Evolutionary conservation across 2,113 vertebrate species (phyloP), one percentile per base, ranked within the genome.

Genomic region (Grus americana): DNA sequence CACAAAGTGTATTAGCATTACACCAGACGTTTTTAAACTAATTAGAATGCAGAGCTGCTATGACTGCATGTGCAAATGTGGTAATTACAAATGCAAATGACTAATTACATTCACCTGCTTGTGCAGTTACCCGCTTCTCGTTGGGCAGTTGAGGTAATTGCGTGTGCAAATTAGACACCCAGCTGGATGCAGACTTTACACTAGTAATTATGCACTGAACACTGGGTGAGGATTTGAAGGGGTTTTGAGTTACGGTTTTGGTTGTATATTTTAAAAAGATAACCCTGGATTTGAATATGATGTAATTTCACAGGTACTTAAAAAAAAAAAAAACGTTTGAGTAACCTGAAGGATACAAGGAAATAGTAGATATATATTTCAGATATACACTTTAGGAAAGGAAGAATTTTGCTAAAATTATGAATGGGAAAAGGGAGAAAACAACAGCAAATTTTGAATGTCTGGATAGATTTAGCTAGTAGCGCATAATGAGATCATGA

Each of bases 91-190:
- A 90, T 86, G 82, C 95, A 95, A 95, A 86, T 0, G 0, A 79
- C 89, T 95, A 95, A 92, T 94, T 92, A 30, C 12, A 2, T 44
- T 95, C 95, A 96, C 89, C 93, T 93, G 88, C 80, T 92, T 32
- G 79, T 63, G 91, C 86, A 86, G 79, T 42, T 82, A 42, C 71
- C 49, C 38, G 0, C 55, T 72, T 29, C 75, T 16, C 44, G 50
- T 8, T 44, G 90, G 95, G 63, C 88, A 93, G 71, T n/a, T 49
- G 62, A 55, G 58, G 79, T 86, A 86, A 62, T 1, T 55, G 85
- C 2, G 75, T 36, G 90, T 62, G 92, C 86, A 86, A 92, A 83
- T 83, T 58, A 86, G 78, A 46, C 50, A 8, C 47, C 9, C 63
- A 78, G 92, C 92, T 93, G 88, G 90, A 62, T 54, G 42, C 63